These are phyloP conservation scores for Procavia capensis DNA, from an alignment of 2,113 vertebrate species.

Conservation along the genomic window DNA sequence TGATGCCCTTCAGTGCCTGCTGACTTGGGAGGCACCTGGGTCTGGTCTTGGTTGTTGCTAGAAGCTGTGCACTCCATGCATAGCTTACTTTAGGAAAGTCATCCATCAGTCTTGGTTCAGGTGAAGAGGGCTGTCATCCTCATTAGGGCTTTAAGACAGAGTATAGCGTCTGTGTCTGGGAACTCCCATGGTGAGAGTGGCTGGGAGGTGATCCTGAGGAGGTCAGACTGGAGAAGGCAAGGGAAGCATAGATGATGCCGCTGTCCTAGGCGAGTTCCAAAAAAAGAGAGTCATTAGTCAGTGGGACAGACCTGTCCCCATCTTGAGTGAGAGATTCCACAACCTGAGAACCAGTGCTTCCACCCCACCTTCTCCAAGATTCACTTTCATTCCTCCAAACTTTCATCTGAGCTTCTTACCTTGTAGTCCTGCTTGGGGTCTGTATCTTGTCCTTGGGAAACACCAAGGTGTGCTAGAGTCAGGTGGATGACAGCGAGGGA, in stretches of 20 bases:
- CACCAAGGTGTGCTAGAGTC: not conserved
- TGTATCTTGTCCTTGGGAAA: slow-evolving; percentile 27
- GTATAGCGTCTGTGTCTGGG: slow-evolving; percentile 57
- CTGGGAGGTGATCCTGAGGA: not conserved
- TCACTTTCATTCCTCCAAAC: not conserved
- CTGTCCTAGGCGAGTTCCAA: slow-evolving; percentile 17
- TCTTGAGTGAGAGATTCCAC: not conserved
- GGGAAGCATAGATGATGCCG: slow-evolving; percentile 32
- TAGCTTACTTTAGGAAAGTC: not conserved
- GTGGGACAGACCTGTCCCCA: not conserved
- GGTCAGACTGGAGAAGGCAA: not conserved
- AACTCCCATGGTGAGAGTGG: fast-evolving
- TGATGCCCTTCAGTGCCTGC: not conserved
- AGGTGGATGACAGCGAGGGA: not conserved
- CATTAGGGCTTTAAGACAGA: slow-evolving; percentile 23
- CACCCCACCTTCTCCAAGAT: not conserved
- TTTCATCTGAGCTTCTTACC: slow-evolving; percentile 13
- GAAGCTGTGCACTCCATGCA: not conserved
- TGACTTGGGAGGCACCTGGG: not conserved
- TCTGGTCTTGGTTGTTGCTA: not conserved
- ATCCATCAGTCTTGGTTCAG: not conserved
- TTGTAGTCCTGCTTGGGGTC: not conserved
- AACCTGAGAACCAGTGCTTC: not conserved
- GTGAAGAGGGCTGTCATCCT: not conserved
- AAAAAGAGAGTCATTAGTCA: not conserved